Base-by-base conservation (phyloP, 2,113 vertebrate genomes). In the Grammomys dolichurus region DNA sequence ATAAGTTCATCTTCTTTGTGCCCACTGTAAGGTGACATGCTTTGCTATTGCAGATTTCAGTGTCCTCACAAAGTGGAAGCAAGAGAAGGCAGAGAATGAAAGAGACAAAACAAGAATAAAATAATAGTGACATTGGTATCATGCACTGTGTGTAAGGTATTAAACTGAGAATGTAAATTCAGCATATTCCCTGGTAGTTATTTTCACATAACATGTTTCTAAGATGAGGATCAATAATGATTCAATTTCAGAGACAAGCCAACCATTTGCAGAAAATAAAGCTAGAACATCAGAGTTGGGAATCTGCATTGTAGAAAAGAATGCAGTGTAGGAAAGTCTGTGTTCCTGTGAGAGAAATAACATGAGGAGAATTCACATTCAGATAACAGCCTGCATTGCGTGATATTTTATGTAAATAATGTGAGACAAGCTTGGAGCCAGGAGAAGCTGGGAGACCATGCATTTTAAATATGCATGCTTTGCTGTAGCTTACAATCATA, bases 401-500 rank as follows among this genome's bases (percentile, higher is more conserved):
- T 22, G n/a, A 5, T 48, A 48, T 87, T 73, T 81, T 88, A 40
- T 63, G 5, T 69, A 36, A 92, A 24, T 87, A 58, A 24, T 40
- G 60, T 76, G 67, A 77, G 26, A 58, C 19, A 54, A 84, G 4
- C 7, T 78, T 69, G 40, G 24, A 36, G 22, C 78, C 70, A 89
- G 14, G 36, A 94, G 31, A n/a, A 69, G 24, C 75, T 75, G 36
- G 70, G 31, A 51, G 58, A 75, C n/a, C 4, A 67, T 33, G 14
- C 58, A 20, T 19, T 90, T 76, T 54, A 73, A 93, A 70, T 16
- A 60, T 46, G 28, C 87, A 11, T 60, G 17, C 19, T 67, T 85
- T 95, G 40, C n/a, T 93, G 94, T 93, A 87, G 60, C 1, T 90
- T 95, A n/a, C 4, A 82, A 77, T 76, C n/a, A 63, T 31, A 91